Evolutionary conservation across 2,797 vertebrate species (phyloP), one percentile per base, ranked within the genome.

Genomic region (Pampus argenteus): DNA sequence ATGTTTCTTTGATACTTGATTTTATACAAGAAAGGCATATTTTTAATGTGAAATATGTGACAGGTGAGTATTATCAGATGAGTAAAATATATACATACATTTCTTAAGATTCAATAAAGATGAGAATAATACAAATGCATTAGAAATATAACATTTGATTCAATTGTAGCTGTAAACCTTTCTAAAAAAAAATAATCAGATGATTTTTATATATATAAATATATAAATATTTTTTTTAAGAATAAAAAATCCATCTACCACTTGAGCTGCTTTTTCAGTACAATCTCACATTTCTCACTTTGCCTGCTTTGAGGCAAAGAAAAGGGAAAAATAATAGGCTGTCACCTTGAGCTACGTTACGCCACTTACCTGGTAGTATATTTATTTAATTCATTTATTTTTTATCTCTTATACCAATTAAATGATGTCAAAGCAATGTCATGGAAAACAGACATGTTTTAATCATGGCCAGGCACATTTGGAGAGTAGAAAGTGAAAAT

Each of bases 351-450:
- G 90, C 91, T 75, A 89, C 69, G 89, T 89, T 92, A 90, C 76
- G 83, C 90, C 86, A 91, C 89, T 93, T 93, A 93, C 89, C 91
- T 92, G 92, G 71, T 90, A 84, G 86, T 89, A 85, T 92, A 92
- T 92, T 92, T 92, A 94, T 92, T 93, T 91, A 84, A 90, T 93
- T 94, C 86, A 89, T 94, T 91, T 90, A 86, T 91, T 93, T 89
- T 83, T 89, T 90, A 91, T 93, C 90, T 92, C 88, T 89, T 90
- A 86, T 93, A 91, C 89, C 91, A 93, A 93, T 95, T 93, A 94
- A 93, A 92, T 84, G 79, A 91, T 92, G 91, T 93, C 92, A 94
- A 93, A 92, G 87, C 89, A 91, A 91, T 93, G 93, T 92, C 90
- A 93, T 86, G 90, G 89, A 91, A 90, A 93, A 88, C 80, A 88